Evolutionary conservation across 2,888 invertebrate genomes (phyloP), one percentile per base, ranked within the genome.

Genomic region (Brachyopa scutellaris): DNA sequence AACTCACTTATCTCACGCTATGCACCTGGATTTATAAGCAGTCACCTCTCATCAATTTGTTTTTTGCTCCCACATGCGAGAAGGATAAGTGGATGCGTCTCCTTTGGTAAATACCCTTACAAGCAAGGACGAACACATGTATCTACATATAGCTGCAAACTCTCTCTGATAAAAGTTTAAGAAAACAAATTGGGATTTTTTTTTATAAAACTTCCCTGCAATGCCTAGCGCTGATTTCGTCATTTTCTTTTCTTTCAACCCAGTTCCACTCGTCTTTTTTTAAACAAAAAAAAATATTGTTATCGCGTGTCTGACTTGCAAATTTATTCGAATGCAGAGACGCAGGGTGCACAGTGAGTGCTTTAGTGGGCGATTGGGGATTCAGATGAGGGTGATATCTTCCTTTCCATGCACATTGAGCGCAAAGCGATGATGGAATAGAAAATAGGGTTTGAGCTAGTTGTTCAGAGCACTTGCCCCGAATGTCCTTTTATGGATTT

Each of bases 291-390:
- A 47, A 42, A 61, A 47, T 11, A 13, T 59, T 74, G 53, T 55
- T 79, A 67, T 79, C 79, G 79, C 74, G 79, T 69, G 79, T 69
- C 74, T 80, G 79, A 74, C 74, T 80, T 80, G 79, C 61, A 80
- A 80, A 80, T 80, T 79, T 73, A 79, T 79, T 73, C 73, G 61
- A 82, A 61, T 82, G 62, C 55, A 67, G 33, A 64, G 49, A 49
- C 42, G 33, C 26, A 26, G 47, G 53, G 3, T 64, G 64, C 64
- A 53, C 45, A 23, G 11, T 8, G 62, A 64, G 62, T 45, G 29
- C 49, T 61, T 61, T n/a, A n/a, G n/a, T n/a, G n/a, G n/a, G n/a
- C n/a, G n/a, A n/a, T 73, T 62, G 72, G 26, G 23, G 13, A 13
- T 45, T 31, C 49, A 53, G 51, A 42, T 33, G 15, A 23, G 38